Conservation (phyloP, 2,888 invertebrate species). For the Malthinus flaveolus region DNA sequence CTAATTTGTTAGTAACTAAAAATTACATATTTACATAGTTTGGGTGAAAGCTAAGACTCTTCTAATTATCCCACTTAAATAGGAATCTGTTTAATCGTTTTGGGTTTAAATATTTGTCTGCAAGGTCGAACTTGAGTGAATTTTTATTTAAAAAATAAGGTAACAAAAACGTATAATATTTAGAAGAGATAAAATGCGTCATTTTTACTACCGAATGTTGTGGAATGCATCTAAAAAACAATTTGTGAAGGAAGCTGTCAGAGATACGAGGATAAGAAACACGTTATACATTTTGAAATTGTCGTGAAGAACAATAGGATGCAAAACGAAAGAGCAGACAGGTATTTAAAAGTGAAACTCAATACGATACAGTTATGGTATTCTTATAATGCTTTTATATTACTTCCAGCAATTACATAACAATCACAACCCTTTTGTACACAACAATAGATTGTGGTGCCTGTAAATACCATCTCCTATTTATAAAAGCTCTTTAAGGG, state of each 20-base stretch:
- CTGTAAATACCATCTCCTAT: conserved; percentile 37
- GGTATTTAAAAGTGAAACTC: too few relatives aligned
- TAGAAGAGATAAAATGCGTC: not conserved
- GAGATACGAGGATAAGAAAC: conserved; percentile 11
- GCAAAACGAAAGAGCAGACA: not conserved
- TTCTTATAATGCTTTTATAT: not conserved
- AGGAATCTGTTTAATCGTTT: conserved; percentile 33
- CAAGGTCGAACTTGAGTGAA: conserved; percentile 22
- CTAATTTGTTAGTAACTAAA: not conserved
- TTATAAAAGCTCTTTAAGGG: conserved; percentile 36
- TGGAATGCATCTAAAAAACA: not conserved
- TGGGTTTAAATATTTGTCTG: conserved; percentile 31
- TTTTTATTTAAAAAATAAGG: conserved; percentile 8
- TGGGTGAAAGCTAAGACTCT: conserved; percentile 30
- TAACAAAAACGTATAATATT: not conserved
- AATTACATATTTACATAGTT: conserved; percentile 24
- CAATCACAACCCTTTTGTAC: conserved; percentile 21
- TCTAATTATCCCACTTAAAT: conserved; percentile 32
- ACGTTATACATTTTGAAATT: not conserved
- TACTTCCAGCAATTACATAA: conserved; percentile 26
- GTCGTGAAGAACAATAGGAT: not conserved
- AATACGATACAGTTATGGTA: too few relatives aligned
- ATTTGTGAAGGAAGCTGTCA: conserved; percentile 1
- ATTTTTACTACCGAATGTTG: not conserved
- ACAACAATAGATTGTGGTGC: conserved; percentile 28